Conservation (phyloP, 2,113 vertebrate species). For the Camarhynchus parvulus region DNA sequence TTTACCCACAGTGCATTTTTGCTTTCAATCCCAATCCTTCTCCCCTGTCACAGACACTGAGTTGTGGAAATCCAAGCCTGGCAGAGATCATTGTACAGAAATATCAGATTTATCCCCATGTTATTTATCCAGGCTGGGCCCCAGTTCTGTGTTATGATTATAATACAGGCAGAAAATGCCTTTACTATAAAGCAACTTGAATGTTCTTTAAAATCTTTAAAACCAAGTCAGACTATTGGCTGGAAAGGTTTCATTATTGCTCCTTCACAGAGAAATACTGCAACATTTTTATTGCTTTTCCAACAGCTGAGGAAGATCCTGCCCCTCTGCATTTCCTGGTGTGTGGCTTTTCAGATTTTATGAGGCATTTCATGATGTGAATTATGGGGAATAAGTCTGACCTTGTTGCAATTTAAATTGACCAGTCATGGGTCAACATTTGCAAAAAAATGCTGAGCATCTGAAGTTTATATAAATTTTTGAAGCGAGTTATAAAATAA, state of each 20-base stretch:
- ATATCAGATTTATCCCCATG: background rate
- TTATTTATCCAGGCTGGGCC: background rate
- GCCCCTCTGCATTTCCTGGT: background rate
- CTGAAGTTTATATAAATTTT: constrained; percentile 28
- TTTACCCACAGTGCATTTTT: background rate
- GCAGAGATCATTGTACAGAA: background rate
- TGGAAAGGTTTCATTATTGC: background rate
- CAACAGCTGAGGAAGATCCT: background rate
- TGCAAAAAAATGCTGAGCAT: constrained; percentile 6
- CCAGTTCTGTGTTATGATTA: background rate
- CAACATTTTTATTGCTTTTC: background rate
- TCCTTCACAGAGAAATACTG: background rate
- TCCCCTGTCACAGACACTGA: background rate
- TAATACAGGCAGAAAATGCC: background rate
- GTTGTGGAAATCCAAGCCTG: background rate
- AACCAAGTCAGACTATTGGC: background rate
- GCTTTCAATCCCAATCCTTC: background rate
- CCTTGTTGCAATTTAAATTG: constrained; percentile 22
- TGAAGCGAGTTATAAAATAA: constrained; percentile 46
- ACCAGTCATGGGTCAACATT: constrained; percentile 11
- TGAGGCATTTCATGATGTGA: constrained; percentile 35
- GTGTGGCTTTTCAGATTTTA: constrained; percentile 29
- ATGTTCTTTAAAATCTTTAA: constrained; percentile 8
- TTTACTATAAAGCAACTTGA: background rate
- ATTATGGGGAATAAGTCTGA: background rate